Evolutionary conservation across 1,140 invertebrate species (phyloP).

Genomic region (Drosophila sp.): DNA sequence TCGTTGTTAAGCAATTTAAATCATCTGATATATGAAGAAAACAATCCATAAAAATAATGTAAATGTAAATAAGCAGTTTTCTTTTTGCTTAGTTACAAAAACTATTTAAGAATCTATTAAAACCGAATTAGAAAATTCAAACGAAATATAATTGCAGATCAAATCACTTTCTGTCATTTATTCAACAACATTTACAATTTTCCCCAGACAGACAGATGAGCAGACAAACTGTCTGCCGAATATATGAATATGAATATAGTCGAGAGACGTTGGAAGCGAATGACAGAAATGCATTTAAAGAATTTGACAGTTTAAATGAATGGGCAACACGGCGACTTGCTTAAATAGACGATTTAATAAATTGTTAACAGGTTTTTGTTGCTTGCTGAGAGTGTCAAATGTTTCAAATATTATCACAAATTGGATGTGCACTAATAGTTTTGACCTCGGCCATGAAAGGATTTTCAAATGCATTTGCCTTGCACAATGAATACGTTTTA

Average conservation of each 20-base stretch:
- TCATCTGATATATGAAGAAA: too few species aligned
- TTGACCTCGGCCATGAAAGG: conserved; percentile 80
- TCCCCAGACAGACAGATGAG: conserved; percentile 17
- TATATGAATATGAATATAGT: conserved; percentile 1
- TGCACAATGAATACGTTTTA: conserved; percentile 2
- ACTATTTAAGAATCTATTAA: neutral
- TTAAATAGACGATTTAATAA: conserved; percentile 23
- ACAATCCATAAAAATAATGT: too few species aligned
- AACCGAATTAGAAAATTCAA: neutral
- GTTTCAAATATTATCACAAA: conserved; percentile 64
- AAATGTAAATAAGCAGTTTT: too few species aligned
- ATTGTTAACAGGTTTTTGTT: conserved; percentile 37
- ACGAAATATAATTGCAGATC: neutral
- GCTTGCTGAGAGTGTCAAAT: conserved; percentile 12
- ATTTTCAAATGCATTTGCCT: conserved; percentile 53
- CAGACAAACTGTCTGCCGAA: conserved; percentile 42
- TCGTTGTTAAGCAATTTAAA: too few species aligned
- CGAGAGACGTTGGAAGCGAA: conserved; percentile 7
- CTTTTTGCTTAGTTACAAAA: too few species aligned
- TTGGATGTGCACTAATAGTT: conserved; percentile 79
- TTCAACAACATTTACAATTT: neutral
- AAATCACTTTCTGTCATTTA: neutral
- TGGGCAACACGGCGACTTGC: conserved; percentile 57
- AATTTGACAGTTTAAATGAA: conserved; percentile 71
- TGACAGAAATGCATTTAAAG: conserved; percentile 66